phyloP scores from a whole-genome alignment of 1,140 invertebrate species.

The Arctopsyche grandis region DNA sequence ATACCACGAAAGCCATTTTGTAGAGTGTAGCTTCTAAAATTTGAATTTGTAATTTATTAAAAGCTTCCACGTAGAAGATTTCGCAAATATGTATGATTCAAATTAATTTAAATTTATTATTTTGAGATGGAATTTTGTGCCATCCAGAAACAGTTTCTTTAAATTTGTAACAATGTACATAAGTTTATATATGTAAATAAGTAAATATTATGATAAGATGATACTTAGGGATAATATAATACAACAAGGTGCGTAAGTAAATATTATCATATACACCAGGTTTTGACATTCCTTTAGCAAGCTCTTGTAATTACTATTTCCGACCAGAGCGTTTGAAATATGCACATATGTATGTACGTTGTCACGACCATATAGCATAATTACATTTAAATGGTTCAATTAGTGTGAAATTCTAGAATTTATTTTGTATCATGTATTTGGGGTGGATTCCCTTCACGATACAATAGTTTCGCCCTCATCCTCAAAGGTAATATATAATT shows the following conservation, averaged over 20 bases:
- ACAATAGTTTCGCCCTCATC: too few species aligned
- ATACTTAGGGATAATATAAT: neutral
- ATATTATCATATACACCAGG: neutral
- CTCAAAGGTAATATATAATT: too few species aligned
- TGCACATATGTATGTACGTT: neutral
- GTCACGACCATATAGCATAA: neutral
- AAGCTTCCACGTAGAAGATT: too few species aligned
- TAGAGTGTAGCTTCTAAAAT: too few species aligned
- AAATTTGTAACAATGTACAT: neutral
- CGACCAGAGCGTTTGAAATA: neutral
- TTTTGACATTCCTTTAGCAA: neutral
- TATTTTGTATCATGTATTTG: too few species aligned
- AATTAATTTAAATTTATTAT: too few species aligned
- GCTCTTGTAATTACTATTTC: constrained; percentile 7
- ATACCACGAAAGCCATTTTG: neutral
- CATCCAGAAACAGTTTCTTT: neutral
- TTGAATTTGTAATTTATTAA: too few species aligned
- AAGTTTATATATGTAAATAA: neutral
- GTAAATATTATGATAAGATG: neutral
- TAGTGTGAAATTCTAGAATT: neutral
- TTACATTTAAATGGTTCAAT: neutral
- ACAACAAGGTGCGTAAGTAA: neutral
- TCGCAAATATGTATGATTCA: too few species aligned
- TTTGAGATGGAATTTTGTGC: too few species aligned
- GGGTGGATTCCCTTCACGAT: too few species aligned